Base-by-base conservation (phyloP, 2,888 invertebrate genomes). In the Selenia dentaria region DNA sequence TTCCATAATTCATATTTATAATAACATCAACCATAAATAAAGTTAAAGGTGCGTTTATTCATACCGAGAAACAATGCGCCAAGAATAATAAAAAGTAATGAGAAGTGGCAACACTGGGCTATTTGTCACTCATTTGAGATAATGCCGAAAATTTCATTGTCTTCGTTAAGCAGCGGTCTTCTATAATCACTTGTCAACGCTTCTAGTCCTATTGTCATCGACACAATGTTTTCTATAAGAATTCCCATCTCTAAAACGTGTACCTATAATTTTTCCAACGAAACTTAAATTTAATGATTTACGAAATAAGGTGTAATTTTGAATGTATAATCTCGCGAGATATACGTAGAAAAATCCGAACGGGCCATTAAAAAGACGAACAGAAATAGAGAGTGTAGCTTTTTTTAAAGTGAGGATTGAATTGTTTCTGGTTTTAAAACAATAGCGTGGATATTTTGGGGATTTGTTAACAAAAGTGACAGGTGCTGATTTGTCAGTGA, bases 401-500 rank as follows among this genome's bases (percentile, higher is more conserved):
- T 79, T 74, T n/a, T 73, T 70, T 52, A 68, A 70, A 71, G 76
- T 70, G 77, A 73, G 70, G 70, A 83, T 78, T 75, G 80, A 83
- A 83, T 78, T 78, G 80, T 83, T 70, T 79, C 73, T 73, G 66
- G 65, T 70, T 78, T 62, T 74, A 67, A 77, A 79, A 86, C 85
- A 85, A 85, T 86, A 69, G 79, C 67, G 54, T 52, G 51, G 66
- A 66, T 83, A 79, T 82, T 83, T 67, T 67, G 67, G 72, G 38
- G 71, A 64, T 77, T 69, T 62, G 76, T 74, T 79, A 78, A 77
- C 73, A 54, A 64, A 78, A 79, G 69, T 85, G 85, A 79, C 86
- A 83, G 83, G 80, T 80, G 87, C 72, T 83, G 86, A 87, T 84
- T 83, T 82, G 80, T 83, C 67, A 67, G 66, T 70, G 70, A 83